Evolutionary conservation across 2,888 invertebrate species (phyloP), one percentile per base, ranked within the genome.

Genomic region (Conchocele bisecta): DNA sequence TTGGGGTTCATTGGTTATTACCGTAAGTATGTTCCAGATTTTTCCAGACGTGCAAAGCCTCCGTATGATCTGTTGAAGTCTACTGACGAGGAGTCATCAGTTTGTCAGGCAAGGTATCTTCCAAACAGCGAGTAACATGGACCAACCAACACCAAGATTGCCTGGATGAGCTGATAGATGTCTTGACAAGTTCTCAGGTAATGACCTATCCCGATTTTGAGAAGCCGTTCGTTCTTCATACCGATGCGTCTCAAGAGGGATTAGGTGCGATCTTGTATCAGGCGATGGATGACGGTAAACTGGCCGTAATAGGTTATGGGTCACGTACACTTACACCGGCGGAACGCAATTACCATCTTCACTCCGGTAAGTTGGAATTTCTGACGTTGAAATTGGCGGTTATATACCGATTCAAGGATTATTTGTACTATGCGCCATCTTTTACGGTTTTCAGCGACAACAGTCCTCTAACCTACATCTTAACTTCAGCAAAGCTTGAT

Each of bases 61-160:
- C 29, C 74, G 15, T 77, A 74, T 60, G 67, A 73, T 33, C 48
- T 77, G 5, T 42, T 77, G 15, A 73, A 76, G 20, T 35, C 15
- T 17, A 33, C 56, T n/a, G 29, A 46, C 7, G 17, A 5, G 41
- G 22, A 28, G 22, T 11, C 11, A n/a, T 35, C 6, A 46, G 28
- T 11, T 20, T 31, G 6, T 20, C 6, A 11, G 51, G 51, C 3
- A 20, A 51, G n/a, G 51, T 33, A 5, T 26, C 17, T 17, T 51
- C 51, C 13, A 20, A 9, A 11, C 51, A 51, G 29, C 15, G 24
- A 13, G 31, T 66, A 6, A 22, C 20, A 1, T 66, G 66, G 66
- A 50, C 39, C n/a, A 20, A 31, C 13, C 54, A 60, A 33, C 67
- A 67, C 42, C 59, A 60, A 29, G 28, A 6, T 31, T n/a, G n/a